Conservation (phyloP, 2,797 vertebrate genomes). For the Lacerta agilis region DNA sequence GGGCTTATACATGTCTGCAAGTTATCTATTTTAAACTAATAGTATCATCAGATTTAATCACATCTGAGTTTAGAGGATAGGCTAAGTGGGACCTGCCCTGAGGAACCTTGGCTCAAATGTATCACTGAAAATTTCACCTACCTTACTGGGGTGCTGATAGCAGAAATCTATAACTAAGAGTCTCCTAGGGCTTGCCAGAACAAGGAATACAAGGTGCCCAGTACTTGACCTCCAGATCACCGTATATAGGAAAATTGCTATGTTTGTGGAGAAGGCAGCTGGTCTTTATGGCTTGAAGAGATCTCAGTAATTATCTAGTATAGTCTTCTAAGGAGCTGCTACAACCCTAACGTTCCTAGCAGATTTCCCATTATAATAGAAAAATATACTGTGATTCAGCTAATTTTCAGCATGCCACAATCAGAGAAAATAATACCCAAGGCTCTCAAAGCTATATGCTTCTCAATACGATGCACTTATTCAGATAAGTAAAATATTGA, state of each 20-base stretch:
- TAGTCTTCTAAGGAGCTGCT: neutral
- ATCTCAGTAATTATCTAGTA: neutral
- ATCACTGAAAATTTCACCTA: neutral
- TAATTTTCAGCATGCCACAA: neutral
- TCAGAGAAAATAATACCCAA: neutral
- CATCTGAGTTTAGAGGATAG: too few relatives aligned
- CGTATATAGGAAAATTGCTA: neutral
- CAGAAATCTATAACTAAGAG: neutral
- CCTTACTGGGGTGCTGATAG: neutral
- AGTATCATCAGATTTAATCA: too few relatives aligned
- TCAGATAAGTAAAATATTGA: neutral
- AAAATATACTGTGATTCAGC: neutral
- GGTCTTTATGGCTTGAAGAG: neutral
- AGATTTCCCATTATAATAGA: neutral
- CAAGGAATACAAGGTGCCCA: neutral
- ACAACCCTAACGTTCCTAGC: neutral
- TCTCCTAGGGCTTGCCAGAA: neutral
- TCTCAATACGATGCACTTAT: neutral
- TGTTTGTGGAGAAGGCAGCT: neutral
- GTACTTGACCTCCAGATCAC: too few relatives aligned
- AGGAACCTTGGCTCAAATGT: neutral
- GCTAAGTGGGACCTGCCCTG: neutral
- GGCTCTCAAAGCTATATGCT: neutral
- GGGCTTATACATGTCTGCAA: neutral
- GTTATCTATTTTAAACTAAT: neutral